A percentile compares a stretch with the other conserved stretches of the same genome.
Evolutionary conservation across 2,888 invertebrate species (phyloP).

Genomic region (Anthophora plumipes): DNA sequence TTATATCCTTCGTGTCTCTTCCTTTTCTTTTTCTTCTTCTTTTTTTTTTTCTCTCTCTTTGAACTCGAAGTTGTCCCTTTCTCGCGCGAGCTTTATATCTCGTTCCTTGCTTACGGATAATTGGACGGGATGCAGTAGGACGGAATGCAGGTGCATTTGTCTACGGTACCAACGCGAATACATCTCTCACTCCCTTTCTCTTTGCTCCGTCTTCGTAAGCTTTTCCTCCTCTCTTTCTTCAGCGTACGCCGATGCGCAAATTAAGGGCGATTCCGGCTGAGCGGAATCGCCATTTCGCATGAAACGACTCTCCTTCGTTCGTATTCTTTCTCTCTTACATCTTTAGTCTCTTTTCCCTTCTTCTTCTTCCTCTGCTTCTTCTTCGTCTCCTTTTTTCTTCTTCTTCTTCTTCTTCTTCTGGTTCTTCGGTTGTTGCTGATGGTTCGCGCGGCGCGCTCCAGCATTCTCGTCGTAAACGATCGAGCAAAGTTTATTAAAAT

Average conservation of each 20-base stretch:
- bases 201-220: background rate
- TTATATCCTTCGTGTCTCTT: no score
- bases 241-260: conserved; percentile 65
- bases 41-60: conserved; percentile 23
- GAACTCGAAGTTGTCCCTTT: background rate
- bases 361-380: conserved; percentile 4
- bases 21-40: conserved; percentile 17
- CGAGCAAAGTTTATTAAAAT: conserved; percentile 68
- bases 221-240: conserved; percentile 15
- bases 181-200: conserved; percentile 37
- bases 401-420: conserved; percentile 1
- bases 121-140: conserved; percentile 70
- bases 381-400: conserved; percentile 11
- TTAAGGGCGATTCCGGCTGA: conserved; percentile 70
- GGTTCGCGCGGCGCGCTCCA: background rate
- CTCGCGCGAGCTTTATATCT: conserved; percentile 52
- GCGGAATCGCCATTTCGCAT: conserved; percentile 69
- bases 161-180: conserved; percentile 64
- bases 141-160: conserved; percentile 75
- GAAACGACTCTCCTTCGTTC: conserved; percentile 57
- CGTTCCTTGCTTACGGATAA: conserved; percentile 59
- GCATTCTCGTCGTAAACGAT: conserved; percentile 60
- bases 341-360: conserved; percentile 14
- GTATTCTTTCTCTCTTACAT: conserved; percentile 10
- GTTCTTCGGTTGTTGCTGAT: conserved; percentile 1